These are phyloP conservation scores for Pygoscelis antarcticus DNA, from an alignment of 2,113 vertebrate species.

Conservation along the genomic window DNA sequence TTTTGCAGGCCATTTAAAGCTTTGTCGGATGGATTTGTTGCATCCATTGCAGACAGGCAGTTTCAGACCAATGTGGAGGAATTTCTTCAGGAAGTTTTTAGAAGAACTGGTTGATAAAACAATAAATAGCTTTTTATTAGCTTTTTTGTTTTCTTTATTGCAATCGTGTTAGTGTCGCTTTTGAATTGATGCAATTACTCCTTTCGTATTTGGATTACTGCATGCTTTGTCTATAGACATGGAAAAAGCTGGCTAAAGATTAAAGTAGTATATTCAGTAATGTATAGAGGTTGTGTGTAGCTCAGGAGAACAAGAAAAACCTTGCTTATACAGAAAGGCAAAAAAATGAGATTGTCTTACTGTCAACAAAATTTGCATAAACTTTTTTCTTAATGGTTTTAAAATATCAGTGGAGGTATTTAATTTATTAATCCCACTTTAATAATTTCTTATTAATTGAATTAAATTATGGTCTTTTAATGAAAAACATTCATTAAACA, in stretches of 20 bases:
- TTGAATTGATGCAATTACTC: slow-evolving; percentile 8
- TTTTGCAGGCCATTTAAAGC: neutral
- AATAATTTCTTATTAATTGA: neutral
- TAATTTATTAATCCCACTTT: neutral
- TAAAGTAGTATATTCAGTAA: slow-evolving; percentile 36
- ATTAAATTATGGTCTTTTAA: neutral
- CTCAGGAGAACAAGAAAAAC: neutral
- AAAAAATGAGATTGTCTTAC: neutral
- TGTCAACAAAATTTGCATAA: neutral
- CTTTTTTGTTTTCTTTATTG: slow-evolving; percentile 51
- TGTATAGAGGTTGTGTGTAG: neutral
- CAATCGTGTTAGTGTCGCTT: neutral
- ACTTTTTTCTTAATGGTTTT: neutral
- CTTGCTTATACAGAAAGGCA: neutral
- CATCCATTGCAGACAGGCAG: neutral
- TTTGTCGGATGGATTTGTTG: neutral
- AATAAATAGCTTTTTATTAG: slow-evolving; percentile 40
- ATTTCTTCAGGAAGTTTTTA: slow-evolving; percentile 4
- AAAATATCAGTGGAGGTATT: neutral
- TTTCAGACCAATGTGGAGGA: neutral
- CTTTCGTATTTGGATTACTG: slow-evolving; percentile 9
- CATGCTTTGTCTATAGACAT: neutral
- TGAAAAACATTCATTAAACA: neutral
- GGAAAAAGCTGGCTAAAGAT: neutral
- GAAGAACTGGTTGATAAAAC: slow-evolving; percentile 34